Base-by-base conservation (phyloP, 2,888 invertebrate genomes). In the Xanthorhoe designata region DNA sequence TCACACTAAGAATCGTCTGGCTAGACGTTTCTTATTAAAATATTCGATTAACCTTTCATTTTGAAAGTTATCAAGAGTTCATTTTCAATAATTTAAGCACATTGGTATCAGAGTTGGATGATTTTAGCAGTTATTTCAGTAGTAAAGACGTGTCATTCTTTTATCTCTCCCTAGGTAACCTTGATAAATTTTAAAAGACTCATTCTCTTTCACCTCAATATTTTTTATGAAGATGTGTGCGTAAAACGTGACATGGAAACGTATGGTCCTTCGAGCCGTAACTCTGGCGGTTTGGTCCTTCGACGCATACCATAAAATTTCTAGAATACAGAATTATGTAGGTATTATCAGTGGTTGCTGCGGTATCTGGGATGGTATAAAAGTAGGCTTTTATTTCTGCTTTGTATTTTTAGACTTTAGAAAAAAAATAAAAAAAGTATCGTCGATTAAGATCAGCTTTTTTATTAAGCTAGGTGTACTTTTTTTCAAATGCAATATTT, bases 241-340 rank as follows among this genome's bases (percentile, higher is more conserved):
- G 61, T 59, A 66, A 59, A 61, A 73, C 71, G 73, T 73, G 73
- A 73, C 64, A 51, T 50, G 73, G 62, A 71, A 70, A 15, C 56
- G 49, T 53, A 61, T 51, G 42, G 19, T 61, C 32, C 60, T 65
- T 65, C 55, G 61, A 63, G 42, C 51, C 49, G 55, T 42, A 61
- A 10, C 17, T 55, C 61, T 35, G 19, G 15, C 49, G 50, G 19
- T 35, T 49, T 61, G 35, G 61, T 61, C 49, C 61, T 61, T 50
- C 61, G 54, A 57, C 38, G 24, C 24, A 17, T 29, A 50, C 55
- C 55, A 35, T 61, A 29, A 61, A 61, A 55, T 61, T 61, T 15
- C 18, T 32, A 54, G 49, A 61, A 54, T 61, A 61, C 10, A 47
- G 47, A 57, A 57, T 45, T 47, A 57, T n/a, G 24, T 56, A 8